Conservation (phyloP, 2,888 invertebrate genomes). For the Caenorhabditis becei region DNA sequence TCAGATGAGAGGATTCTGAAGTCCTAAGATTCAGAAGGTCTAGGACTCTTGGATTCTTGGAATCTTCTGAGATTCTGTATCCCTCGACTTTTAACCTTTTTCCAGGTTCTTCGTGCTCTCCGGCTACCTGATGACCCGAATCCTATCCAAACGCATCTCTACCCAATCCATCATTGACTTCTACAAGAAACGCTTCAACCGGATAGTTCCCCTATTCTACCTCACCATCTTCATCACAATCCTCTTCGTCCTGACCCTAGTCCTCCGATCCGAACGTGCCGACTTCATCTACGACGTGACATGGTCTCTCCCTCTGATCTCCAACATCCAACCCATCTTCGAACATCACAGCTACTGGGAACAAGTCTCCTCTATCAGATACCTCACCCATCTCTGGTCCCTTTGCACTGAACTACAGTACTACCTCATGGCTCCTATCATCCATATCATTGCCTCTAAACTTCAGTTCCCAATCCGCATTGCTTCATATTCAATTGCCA, state of each 20-base stretch:
- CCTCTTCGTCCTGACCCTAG: constrained; percentile 28
- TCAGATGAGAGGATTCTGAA: too few species aligned
- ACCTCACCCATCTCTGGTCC: constrained; percentile 61
- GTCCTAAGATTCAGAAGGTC: too few species aligned
- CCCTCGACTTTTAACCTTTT: too few species aligned
- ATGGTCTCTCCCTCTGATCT: constrained; percentile 35
- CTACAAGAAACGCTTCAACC: constrained; percentile 46
- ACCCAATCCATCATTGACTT: constrained; percentile 17
- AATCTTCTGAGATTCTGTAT: too few species aligned
- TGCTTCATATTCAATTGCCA: not conserved
- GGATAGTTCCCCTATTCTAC: constrained; percentile 56
- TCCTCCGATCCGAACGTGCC: constrained; percentile 28
- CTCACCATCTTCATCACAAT: constrained; percentile 34
- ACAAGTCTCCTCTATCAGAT: constrained; percentile 44
- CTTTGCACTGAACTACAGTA: constrained; percentile 58
- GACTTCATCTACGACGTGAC: constrained; percentile 40
- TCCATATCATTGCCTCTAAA: constrained; percentile 33
- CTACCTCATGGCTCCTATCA: constrained; percentile 55
- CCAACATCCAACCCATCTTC: constrained; percentile 47
- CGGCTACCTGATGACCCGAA: constrained; percentile 54
- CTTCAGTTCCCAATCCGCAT: constrained; percentile 13
- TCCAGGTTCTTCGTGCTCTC: constrained; percentile 31
- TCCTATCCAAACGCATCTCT: constrained; percentile 28
- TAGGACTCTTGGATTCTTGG: too few species aligned
- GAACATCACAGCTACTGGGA: constrained; percentile 57